A percentile compares a stretch with the other conserved stretches of the same genome.
These are phyloP conservation scores for Xestia rhomboidea DNA, from an alignment of 2,888 invertebrate species.

Conservation along the genomic window DNA sequence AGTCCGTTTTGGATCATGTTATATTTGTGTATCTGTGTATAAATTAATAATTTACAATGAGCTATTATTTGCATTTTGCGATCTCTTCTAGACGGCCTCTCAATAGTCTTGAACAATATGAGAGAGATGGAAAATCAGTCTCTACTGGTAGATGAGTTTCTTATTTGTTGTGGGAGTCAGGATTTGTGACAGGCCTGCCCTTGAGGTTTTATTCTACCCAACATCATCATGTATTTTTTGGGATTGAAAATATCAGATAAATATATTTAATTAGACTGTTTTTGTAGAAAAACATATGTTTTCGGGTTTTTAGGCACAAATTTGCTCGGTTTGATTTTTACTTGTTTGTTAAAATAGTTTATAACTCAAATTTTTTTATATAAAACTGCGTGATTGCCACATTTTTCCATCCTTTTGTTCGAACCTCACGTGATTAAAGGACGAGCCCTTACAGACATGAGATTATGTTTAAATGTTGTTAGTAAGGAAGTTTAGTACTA, in stretches of 20 bases:
- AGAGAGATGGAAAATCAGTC: neutral
- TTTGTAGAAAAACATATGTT: no score
- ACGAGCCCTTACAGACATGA: neutral
- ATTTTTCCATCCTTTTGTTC: neutral
- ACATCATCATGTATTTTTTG: neutral
- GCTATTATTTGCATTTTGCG: neutral
- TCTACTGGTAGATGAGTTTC: neutral
- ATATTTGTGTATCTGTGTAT: neutral
- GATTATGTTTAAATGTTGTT: neutral
- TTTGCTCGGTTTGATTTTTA: no score
- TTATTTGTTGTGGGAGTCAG: no score
- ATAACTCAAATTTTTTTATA: neutral
- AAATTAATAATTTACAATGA: neutral
- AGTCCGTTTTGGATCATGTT: neutral
- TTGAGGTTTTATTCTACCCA: neutral
- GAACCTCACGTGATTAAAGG: neutral
- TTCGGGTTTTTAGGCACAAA: no score
- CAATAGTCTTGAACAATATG: neutral
- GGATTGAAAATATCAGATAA: neutral
- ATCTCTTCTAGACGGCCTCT: neutral
- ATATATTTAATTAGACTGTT: no score
- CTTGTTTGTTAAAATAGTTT: no score
- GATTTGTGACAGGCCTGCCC: neutral
- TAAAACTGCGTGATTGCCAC: neutral
- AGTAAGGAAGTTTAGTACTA: neutral